phyloP scores from a whole-genome alignment of 1,140 invertebrate species.

The Dendrolimus kikuchii region DNA sequence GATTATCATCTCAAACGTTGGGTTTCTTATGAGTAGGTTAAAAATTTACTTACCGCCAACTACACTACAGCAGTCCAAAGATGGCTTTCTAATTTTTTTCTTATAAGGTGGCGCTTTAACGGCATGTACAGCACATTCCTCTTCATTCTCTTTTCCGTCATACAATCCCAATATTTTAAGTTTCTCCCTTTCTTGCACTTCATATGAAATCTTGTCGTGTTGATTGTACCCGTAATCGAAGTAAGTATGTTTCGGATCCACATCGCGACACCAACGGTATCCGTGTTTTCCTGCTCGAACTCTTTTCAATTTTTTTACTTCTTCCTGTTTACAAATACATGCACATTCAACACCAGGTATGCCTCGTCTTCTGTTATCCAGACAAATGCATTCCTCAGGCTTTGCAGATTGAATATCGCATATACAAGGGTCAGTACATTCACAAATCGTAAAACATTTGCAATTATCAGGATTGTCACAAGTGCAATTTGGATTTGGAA shows the following conservation, averaged over 20 bases:
- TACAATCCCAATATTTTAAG: slow-evolving; percentile 48
- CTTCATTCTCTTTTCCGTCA: slow-evolving; percentile 24
- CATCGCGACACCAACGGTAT: slow-evolving; percentile 55
- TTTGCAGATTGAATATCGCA: slow-evolving; percentile 34
- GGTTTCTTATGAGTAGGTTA: neutral
- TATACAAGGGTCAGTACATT: slow-evolving; percentile 42
- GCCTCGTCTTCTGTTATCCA: slow-evolving; percentile 21
- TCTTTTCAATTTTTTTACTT: slow-evolving; percentile 36
- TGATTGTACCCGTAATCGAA: slow-evolving; percentile 51
- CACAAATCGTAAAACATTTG: slow-evolving; percentile 40
- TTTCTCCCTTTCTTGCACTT: slow-evolving; percentile 31
- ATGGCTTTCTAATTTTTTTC: slow-evolving; percentile 40
- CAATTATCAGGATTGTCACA: slow-evolving; percentile 52
- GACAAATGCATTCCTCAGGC: slow-evolving; percentile 35
- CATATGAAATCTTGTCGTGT: slow-evolving; percentile 46
- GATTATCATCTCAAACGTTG: too few species aligned
- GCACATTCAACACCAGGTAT: slow-evolving; percentile 27
- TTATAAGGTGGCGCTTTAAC: slow-evolving; percentile 30
- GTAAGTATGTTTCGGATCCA: slow-evolving; percentile 55
- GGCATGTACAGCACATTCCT: slow-evolving; percentile 25
- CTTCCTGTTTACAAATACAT: slow-evolving; percentile 25
- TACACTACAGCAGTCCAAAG: slow-evolving; percentile 58
- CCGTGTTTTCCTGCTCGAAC: slow-evolving; percentile 50
- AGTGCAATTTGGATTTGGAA: slow-evolving; percentile 36
- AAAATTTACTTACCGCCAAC: slow-evolving; percentile 44